Conservation (phyloP, 2,797 vertebrate genomes). For the Prionace glauca region DNA sequence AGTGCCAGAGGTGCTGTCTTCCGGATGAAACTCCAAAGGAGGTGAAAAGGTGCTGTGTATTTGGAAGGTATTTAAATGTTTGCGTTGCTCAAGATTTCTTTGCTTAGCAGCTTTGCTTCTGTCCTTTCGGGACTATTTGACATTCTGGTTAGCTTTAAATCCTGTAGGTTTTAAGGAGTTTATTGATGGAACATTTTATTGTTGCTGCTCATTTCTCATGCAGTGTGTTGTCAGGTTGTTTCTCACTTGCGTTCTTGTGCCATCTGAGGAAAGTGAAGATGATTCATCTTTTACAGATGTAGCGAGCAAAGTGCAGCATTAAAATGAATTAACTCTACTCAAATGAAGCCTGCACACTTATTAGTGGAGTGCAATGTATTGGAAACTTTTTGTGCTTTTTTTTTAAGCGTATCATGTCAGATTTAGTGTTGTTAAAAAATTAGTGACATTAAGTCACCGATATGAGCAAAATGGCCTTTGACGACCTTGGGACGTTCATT, state of each 20-base stretch:
- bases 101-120: neutral
- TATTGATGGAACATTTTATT: neutral
- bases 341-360: neutral
- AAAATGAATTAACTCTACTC: neutral
- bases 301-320: neutral
- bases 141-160: neutral
- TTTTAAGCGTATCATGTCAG: neutral
- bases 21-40: neutral
- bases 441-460: neutral
- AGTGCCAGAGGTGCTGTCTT: neutral
- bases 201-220: neutral
- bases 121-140: neutral
- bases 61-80: neutral
- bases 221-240: neutral
- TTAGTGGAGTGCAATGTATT: neutral
- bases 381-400: neutral
- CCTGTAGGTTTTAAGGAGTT: neutral
- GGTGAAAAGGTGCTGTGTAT: neutral
- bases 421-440: neutral
- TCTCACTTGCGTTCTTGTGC: neutral
- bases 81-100: neutral
- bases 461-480: neutral
- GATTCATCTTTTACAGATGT: neutral
- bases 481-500: neutral
- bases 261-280: neutral